Evolutionary conservation across 1,140 invertebrate species (phyloP), one percentile per base, ranked within the genome.

Genomic region (Heterodera schachtii): DNA sequence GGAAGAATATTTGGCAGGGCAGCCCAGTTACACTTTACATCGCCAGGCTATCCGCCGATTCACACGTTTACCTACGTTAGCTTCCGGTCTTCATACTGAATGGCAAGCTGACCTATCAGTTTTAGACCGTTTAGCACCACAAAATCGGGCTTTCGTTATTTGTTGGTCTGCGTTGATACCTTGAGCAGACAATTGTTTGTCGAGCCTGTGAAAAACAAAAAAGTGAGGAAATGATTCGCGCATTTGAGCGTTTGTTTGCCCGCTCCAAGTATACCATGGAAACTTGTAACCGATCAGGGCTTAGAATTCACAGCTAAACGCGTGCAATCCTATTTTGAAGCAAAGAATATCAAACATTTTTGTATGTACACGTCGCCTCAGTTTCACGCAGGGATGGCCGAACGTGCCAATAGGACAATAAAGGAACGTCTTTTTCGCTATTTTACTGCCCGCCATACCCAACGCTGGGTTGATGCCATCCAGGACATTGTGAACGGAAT

Each of bases 381-480:
- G 11, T 21, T 88, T 9, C 85, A 84, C n/a, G 85, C 85, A 8
- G 80, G 80, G 9, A 64, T 87, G 11, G 84, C 77, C 41, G 84
- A 84, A 77, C 46, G 84, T 11, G 75, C 77, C 31, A 85, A 73
- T 19, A 5, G 84, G 43, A 86, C 86, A 41, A 66, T 84, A 21
- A 84, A 84, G 66, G 70, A 60, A 49, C 67, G 85, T 19, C 69
- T 84, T 9, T 81, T 83, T 49, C 46, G 60, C 7, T 86, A 85
- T 47, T 87, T 84, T 52, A 84, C 81, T n/a, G 73, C 79, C 21
- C 21, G 76, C 11, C 7, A 82, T 16, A 87, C 82, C 6, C 46
- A 43, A 60, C 19, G 44, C 19, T 84, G 84, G 84, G 67, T 84
- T 44, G 81, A 84, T 57, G 43, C 86, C 2, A 64, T 84, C 9